Percentiles rank a stretch among this genome's conserved stretches.
These are phyloP conservation scores for Callocephalon fimbriatum DNA, from an alignment of 2,113 vertebrate genomes.

Conservation along the genomic window DNA sequence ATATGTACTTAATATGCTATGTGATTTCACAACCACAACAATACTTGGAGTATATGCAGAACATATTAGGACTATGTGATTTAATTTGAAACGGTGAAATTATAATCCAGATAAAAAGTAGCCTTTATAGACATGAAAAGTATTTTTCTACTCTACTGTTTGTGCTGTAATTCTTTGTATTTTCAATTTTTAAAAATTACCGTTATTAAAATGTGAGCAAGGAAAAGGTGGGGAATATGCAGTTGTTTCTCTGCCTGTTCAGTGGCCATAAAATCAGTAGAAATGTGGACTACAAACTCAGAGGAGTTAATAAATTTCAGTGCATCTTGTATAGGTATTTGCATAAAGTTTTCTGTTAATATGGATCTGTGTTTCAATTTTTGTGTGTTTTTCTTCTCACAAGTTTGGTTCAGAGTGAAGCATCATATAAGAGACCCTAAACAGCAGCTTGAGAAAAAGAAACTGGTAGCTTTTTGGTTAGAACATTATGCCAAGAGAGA, in stretches of 20 bases:
- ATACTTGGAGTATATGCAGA: background rate
- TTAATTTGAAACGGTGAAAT: background rate
- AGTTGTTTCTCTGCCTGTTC: background rate
- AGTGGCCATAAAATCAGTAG: background rate
- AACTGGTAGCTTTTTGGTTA: conserved; percentile 95
- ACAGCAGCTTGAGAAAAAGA: conserved; percentile 90
- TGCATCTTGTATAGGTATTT: background rate
- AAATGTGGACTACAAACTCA: background rate
- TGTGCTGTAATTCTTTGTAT: background rate
- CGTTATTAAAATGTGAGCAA: background rate
- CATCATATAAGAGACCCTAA: conserved; percentile 90
- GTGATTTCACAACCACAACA: background rate
- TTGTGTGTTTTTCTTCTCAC: background rate
- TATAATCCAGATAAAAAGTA: background rate
- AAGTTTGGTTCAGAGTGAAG: conserved; percentile 97
- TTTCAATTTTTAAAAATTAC: background rate
- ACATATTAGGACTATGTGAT: rapidly evolving
- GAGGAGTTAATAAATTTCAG: background rate
- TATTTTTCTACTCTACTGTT: background rate
- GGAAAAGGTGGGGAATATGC: rapidly evolving
- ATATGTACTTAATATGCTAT: background rate
- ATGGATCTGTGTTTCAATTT: background rate
- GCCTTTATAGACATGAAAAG: background rate
- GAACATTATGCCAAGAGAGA: conserved; percentile 93
- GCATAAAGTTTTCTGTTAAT: background rate